Evolutionary conservation across 1,140 invertebrate genomes (phyloP).

Genomic region (Rhagoletis zephyria): DNA sequence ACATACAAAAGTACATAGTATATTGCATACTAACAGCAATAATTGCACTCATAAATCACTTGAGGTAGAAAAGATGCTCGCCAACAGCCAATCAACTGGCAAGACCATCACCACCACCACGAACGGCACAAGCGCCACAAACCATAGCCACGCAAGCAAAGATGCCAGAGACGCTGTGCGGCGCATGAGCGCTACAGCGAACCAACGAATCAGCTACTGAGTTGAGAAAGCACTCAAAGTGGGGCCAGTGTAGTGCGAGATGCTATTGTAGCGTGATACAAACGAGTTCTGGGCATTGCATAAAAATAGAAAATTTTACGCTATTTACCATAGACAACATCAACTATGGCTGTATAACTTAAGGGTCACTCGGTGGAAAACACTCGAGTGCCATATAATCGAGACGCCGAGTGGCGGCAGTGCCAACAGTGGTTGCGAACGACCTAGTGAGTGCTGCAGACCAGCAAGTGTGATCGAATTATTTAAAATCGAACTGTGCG

Average conservation of each 20-base stretch:
- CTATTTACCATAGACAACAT: constrained; percentile 27
- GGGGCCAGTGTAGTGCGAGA: background rate
- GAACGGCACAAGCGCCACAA: background rate
- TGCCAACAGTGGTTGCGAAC: background rate
- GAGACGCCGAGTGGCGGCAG: background rate
- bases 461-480: constrained; percentile 32
- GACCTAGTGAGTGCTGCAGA: background rate
- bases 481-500: constrained; percentile 53
- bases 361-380: constrained; percentile 42
- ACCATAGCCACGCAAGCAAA: constrained; percentile 17
- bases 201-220: constrained; percentile 35
- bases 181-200: constrained; percentile 8
- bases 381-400: constrained; percentile 33
- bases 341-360: background rate
- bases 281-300: background rate
- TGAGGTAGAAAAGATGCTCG: constrained; percentile 10
- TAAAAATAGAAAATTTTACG: constrained; percentile 10
- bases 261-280: background rate
- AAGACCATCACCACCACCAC: background rate
- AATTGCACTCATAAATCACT: constrained; percentile 36
- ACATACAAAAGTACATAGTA: background rate
- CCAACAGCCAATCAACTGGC: background rate
- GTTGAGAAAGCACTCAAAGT: background rate
- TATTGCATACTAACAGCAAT: constrained; percentile 5
- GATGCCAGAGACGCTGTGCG: constrained; percentile 6